Evolutionary conservation across 2,113 vertebrate genomes (phyloP).

Genomic region (Ptyas mucosa): DNA sequence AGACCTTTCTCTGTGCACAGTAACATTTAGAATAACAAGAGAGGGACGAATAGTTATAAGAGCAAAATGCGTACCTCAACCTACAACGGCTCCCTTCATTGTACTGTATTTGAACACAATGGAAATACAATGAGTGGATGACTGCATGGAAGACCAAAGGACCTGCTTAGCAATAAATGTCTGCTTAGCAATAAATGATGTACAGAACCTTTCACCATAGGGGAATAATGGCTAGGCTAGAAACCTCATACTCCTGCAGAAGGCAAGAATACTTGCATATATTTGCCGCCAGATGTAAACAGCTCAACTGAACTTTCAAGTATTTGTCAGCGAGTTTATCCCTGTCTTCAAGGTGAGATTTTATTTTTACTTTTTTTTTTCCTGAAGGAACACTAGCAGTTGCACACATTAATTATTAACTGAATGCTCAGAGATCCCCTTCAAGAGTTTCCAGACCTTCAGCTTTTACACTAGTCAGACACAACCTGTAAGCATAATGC

Average conservation of each 20-base stretch:
- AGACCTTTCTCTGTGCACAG: not conserved
- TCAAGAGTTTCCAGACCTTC: not conserved
- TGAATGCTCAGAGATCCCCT: not conserved
- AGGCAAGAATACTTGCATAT: not conserved
- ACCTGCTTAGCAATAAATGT: not conserved
- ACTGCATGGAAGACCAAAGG: not conserved
- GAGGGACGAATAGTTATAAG: not conserved
- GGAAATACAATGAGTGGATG: not conserved
- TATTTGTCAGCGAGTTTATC: not conserved
- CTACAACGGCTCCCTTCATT: not conserved
- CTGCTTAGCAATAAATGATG: not conserved
- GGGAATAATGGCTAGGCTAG: not conserved
- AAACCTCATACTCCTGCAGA: too few relatives aligned
- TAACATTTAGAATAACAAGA: not conserved
- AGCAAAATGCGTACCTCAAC: not conserved
- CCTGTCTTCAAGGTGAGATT: not conserved
- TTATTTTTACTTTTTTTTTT: not conserved
- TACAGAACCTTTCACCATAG: not conserved
- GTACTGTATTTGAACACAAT: not conserved
- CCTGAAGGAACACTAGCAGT: not conserved
- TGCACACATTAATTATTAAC: not conserved
- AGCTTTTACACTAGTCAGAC: not conserved
- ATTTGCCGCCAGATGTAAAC: not conserved
- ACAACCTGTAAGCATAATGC: not conserved
- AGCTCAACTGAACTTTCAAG: not conserved